Evolutionary conservation across 2,797 vertebrate genomes (phyloP).

Genomic region (Molossus molossus): DNA sequence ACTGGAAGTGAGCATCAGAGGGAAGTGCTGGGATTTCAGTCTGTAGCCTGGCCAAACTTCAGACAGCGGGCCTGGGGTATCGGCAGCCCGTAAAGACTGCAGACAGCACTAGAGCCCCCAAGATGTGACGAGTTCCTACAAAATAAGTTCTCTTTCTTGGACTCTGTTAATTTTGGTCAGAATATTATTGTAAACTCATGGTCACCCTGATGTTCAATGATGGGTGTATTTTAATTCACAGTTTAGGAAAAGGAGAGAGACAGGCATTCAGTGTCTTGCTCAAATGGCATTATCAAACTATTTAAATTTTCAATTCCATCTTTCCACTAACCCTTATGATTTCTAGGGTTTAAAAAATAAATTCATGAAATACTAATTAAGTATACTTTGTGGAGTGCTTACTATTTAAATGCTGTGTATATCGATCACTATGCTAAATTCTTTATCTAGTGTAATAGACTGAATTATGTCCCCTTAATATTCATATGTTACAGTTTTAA

Average conservation of each 20-base stretch:
- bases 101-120: background rate
- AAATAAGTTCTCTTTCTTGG: background rate
- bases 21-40: background rate
- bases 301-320: background rate
- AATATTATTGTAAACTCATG: background rate
- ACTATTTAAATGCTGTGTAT: background rate
- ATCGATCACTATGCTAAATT: background rate
- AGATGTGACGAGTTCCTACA: background rate
- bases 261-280: background rate
- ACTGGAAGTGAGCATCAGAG: background rate
- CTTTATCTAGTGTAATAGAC: background rate
- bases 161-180: background rate
- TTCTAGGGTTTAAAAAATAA: slow-evolving; percentile 26
- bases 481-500: background rate
- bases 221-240: slow-evolving; percentile 37
- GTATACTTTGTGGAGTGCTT: background rate
- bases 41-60: background rate
- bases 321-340: slow-evolving; percentile 22
- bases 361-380: background rate
- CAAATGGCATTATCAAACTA: background rate
- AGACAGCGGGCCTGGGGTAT: background rate
- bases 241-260: background rate
- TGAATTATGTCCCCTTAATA: background rate
- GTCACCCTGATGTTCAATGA: background rate
- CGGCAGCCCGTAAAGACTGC: background rate